Percentiles rank a stretch among this genome's conserved stretches.
These are phyloP conservation scores for Norana najaformis DNA, from an alignment of 2,888 invertebrate species.

Conservation along the genomic window DNA sequence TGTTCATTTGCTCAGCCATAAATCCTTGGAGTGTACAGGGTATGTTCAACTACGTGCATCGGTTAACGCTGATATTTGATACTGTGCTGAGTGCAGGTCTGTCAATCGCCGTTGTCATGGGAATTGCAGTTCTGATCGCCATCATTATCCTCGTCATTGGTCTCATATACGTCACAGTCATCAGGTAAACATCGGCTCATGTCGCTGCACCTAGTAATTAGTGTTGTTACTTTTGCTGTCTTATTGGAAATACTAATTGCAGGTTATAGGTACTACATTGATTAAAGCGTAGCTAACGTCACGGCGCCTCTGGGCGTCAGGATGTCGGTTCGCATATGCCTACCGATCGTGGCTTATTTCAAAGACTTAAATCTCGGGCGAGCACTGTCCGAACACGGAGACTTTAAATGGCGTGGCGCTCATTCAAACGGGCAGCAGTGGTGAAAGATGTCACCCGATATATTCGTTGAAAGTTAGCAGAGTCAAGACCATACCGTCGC, in stretches of 20 bases:
- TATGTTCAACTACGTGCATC: background rate
- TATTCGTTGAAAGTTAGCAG: too few species aligned
- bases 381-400: too few species aligned
- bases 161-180: background rate
- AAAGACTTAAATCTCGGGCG: too few species aligned
- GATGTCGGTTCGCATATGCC: too few species aligned
- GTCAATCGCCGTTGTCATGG: constrained; percentile 23
- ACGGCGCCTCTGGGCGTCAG: too few species aligned
- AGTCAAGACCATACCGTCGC: too few species aligned
- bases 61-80: background rate
- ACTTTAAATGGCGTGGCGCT: too few species aligned
- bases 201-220: background rate
- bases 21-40: background rate
- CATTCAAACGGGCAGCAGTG: too few species aligned
- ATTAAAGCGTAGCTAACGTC: too few species aligned
- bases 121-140: constrained; percentile 20
- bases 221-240: background rate
- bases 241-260: background rate
- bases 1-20: background rate
- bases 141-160: constrained; percentile 6
- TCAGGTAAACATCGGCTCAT: background rate
- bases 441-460: too few species aligned
- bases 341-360: too few species aligned
- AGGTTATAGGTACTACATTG: too few species aligned
- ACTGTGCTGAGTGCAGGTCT: background rate